phyloP scores from a whole-genome alignment of 2,797 vertebrate genomes.

The Neosilurus mollespiculum region DNA sequence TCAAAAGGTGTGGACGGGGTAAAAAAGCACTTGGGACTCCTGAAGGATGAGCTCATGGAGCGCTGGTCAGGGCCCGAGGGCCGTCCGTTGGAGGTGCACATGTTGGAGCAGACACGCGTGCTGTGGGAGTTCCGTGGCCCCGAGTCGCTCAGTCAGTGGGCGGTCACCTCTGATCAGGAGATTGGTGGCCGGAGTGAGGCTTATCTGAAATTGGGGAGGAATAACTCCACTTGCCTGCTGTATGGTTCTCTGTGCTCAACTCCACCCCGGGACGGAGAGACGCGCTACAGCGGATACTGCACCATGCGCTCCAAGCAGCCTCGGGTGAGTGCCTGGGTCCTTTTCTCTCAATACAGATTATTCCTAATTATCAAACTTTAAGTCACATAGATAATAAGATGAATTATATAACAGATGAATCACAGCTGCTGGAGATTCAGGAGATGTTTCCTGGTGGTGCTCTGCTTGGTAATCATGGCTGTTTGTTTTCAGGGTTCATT shows the following conservation, averaged over 20 bases:
- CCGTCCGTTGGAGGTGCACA: constrained; percentile 64
- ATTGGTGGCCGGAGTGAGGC: constrained; percentile 89
- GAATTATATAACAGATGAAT: neutral
- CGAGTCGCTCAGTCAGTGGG: constrained; percentile 84
- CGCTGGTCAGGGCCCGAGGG: constrained; percentile 76
- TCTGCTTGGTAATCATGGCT: too few relatives aligned
- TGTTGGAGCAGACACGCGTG: constrained; percentile 84
- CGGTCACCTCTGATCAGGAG: constrained; percentile 82
- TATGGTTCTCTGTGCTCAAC: constrained; percentile 81
- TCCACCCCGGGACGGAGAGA: constrained; percentile 85
- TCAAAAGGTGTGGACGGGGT: constrained; percentile 77
- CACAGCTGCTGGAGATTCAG: neutral
- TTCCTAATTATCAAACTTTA: neutral
- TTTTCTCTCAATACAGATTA: neutral
- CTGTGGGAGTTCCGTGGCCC: constrained; percentile 88
- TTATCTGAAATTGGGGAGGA: constrained; percentile 79
- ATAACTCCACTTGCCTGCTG: constrained; percentile 80
- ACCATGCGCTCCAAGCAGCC: constrained; percentile 76
- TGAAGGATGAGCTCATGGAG: constrained; percentile 76
- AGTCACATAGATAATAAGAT: too few relatives aligned
- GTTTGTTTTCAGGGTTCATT: constrained; percentile 75
- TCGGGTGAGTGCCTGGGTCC: constrained; percentile 72
- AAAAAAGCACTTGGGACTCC: constrained; percentile 73
- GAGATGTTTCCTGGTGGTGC: neutral
- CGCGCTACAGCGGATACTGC: constrained; percentile 90